These are phyloP conservation scores for Caenorhabditis briggsae DNA, from an alignment of 1,140 invertebrate species.

Conservation along the genomic window DNA sequence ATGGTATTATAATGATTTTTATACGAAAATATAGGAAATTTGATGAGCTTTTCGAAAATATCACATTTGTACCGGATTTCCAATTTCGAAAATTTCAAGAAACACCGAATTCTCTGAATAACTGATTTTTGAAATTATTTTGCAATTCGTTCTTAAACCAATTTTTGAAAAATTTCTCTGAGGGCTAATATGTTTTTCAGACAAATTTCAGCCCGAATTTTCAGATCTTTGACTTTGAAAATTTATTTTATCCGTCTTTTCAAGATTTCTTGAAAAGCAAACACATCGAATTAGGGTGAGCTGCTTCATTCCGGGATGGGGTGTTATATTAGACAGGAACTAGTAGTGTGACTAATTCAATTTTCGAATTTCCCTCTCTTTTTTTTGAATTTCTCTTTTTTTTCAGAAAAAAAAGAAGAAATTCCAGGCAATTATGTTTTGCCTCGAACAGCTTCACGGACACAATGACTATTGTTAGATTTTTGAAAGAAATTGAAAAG, in stretches of 20 bases:
- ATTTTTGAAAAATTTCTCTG: no score
- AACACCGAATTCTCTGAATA: no score
- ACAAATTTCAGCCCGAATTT: not conserved
- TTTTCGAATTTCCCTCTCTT: not conserved
- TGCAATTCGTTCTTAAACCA: no score
- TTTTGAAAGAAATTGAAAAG: no score
- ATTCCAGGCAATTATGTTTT: no score
- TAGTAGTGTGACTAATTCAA: constrained; percentile 34
- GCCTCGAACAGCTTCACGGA: not conserved
- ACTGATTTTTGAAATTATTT: no score
- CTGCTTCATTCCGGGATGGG: not conserved
- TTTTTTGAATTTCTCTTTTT: not conserved
- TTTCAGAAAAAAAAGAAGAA: not conserved
- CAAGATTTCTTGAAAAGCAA: not conserved
- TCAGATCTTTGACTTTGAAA: not conserved
- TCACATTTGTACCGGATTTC: no score
- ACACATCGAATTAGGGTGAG: constrained; percentile 6
- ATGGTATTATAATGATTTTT: no score
- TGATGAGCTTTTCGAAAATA: no score
- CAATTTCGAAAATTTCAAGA: no score
- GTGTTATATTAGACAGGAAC: constrained; percentile 20
- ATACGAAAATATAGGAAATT: no score
- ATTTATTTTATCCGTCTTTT: not conserved
- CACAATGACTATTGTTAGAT: not conserved
- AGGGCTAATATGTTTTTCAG: no score